Evolutionary conservation across 2,888 invertebrate genomes (phyloP), one percentile per base, ranked within the genome.

Genomic region (Drosophila buzzatii): DNA sequence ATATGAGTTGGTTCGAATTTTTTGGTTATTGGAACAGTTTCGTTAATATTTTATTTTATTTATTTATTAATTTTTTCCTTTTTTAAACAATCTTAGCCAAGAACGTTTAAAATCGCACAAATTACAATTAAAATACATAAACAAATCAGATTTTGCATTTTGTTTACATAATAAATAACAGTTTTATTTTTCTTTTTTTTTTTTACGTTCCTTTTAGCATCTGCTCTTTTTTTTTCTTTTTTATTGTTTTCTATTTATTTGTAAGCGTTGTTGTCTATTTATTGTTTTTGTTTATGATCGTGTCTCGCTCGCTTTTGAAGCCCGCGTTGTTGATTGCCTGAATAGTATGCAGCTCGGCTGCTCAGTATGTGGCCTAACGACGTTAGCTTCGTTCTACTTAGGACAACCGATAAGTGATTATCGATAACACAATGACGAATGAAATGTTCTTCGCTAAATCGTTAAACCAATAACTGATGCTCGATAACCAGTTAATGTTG

Each of bases 301-400:
- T 55, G 33, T 66, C 70, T 66, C 70, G 70, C 71, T 53, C 70
- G 63, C 83, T 89, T 88, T 89, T 75, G 39, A 89, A 83, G 83
- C 60, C 66, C 66, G 84, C 86, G 70, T 66, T 77, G 58, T 78
- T 88, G 83, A 83, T 88, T 83, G 83, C 83, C 83, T 85, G 81
- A 70, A 64, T 78, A 88, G 70, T 82, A 69, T 72, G 78, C 78
- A 78, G 78, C 78, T 78, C 64, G 41, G 78, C 78, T 78, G 78
- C 78, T 78, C 78, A 78, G 78, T 78, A 62, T 59, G 81, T 77
- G 77, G 81, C 81, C 68, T 72, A 68, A 76, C 77, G 77, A 71
- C 72, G 66, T 55, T 62, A 57, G 65, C 76, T 66, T 45, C 62
- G 59, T 45, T 52, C 47, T 20, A 31, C 39, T 44, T 35, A 10